These are phyloP conservation scores for Petrocephalus sullivani DNA, from an alignment of 2,797 vertebrate genomes.

Conservation along the genomic window DNA sequence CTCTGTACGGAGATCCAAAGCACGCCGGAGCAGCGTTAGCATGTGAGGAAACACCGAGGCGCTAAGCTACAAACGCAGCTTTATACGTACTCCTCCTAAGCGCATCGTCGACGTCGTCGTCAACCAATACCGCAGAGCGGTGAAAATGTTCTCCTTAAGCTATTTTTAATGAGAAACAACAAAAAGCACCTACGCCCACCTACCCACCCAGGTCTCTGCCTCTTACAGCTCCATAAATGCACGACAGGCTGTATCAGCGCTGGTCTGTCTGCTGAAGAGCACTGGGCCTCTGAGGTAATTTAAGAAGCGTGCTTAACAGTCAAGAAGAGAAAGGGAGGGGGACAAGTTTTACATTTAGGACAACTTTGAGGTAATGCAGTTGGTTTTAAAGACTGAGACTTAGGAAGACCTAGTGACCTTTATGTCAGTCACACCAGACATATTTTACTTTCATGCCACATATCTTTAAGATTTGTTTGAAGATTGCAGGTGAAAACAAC, in stretches of 20 bases:
- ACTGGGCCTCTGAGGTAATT: slow-evolving; percentile 3
- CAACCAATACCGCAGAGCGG: background rate
- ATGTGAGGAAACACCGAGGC: background rate
- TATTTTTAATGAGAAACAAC: background rate
- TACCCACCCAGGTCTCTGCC: background rate
- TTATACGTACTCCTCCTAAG: background rate
- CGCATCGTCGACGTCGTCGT: background rate
- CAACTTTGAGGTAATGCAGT: background rate
- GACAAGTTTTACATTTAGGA: background rate
- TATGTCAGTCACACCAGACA: background rate
- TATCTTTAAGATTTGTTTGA: slow-evolving; percentile 7
- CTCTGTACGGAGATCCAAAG: background rate
- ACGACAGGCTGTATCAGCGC: background rate
- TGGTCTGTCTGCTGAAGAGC: background rate
- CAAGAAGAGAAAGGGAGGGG: background rate
- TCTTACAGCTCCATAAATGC: background rate
- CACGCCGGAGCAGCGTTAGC: background rate
- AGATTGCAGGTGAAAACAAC: slow-evolving; percentile 4
- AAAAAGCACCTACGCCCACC: background rate
- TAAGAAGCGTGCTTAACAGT: slow-evolving; percentile 2
- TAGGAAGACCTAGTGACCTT: slow-evolving; percentile 2
- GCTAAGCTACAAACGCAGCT: background rate
- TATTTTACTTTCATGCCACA: background rate
- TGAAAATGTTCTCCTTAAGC: background rate
- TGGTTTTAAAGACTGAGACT: background rate